Evolutionary conservation across 2,113 vertebrate genomes (phyloP).

Genomic region (Platysternon megacephalum): DNA sequence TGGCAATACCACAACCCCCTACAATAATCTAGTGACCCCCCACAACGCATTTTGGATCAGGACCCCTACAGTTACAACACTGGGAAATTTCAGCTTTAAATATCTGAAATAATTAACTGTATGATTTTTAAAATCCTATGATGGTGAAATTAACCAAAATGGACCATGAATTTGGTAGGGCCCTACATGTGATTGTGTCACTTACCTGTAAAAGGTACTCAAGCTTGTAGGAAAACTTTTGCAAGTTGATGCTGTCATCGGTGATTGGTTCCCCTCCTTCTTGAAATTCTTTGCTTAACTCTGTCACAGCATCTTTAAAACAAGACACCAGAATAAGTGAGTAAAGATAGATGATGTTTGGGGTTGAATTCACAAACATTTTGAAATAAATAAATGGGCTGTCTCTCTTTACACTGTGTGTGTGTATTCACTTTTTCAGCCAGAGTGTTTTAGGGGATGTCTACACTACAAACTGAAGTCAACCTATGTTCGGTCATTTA

Average conservation of each 20-base stretch:
- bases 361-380: not conserved
- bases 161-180: not conserved
- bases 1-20: too few species aligned
- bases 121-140: too few species aligned
- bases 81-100: too few species aligned
- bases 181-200: not conserved
- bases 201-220: constrained; percentile 95
- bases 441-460: not conserved
- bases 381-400: not conserved
- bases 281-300: constrained; percentile 89
- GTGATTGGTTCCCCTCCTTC: constrained; percentile 91
- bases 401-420: not conserved
- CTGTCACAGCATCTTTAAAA: constrained; percentile 89
- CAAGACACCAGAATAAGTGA: constrained; percentile 36
- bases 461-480: too few species aligned
- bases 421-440: not conserved
- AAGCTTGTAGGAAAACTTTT: constrained; percentile 95
- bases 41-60: too few species aligned
- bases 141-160: too few species aligned
- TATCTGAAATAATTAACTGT: too few species aligned
- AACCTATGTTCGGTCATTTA: too few species aligned
- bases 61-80: too few species aligned
- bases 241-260: constrained; percentile 91
- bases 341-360: not conserved
- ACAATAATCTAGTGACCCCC: too few species aligned